Evolutionary conservation across 2,888 invertebrate species (phyloP).

Genomic region (Polydrusus tereticollis): DNA sequence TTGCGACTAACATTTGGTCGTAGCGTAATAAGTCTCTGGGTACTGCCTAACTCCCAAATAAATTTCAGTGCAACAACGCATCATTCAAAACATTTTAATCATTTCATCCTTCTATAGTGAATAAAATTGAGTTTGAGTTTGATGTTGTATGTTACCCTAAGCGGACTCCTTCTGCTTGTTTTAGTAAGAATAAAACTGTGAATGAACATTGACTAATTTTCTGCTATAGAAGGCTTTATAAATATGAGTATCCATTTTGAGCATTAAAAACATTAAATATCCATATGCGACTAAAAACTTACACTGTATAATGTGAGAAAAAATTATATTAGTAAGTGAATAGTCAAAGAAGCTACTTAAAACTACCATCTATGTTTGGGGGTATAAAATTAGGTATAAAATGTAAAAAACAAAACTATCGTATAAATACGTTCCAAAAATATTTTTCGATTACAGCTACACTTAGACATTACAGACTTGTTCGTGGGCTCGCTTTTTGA

Average conservation of each 20-base stretch:
- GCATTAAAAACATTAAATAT: neutral
- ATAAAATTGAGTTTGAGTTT: no score
- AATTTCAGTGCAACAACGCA: no score
- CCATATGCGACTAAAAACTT: constrained; percentile 1
- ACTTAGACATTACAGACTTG: constrained; percentile 24
- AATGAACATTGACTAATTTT: neutral
- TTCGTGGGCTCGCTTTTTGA: constrained; percentile 26
- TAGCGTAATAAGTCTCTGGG: no score
- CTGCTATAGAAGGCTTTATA: neutral
- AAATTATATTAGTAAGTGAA: constrained; percentile 12
- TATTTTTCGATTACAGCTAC: constrained; percentile 31
- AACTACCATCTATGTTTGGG: constrained; percentile 9
- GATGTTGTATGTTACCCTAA: no score
- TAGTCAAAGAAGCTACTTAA: neutral
- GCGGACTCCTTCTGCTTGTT: neutral
- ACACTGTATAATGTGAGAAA: constrained; percentile 10
- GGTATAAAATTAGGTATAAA: constrained; percentile 14
- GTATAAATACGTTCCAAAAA: constrained; percentile 37
- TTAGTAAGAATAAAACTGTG: neutral
- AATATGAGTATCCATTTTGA: constrained; percentile 22
- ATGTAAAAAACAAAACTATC: constrained; percentile 22
- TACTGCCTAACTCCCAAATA: no score
- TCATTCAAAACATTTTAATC: no score
- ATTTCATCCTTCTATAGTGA: no score
- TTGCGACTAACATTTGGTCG: no score